phyloP scores from a whole-genome alignment of 2,797 vertebrate species.

The Anisognathus igniventris region DNA sequence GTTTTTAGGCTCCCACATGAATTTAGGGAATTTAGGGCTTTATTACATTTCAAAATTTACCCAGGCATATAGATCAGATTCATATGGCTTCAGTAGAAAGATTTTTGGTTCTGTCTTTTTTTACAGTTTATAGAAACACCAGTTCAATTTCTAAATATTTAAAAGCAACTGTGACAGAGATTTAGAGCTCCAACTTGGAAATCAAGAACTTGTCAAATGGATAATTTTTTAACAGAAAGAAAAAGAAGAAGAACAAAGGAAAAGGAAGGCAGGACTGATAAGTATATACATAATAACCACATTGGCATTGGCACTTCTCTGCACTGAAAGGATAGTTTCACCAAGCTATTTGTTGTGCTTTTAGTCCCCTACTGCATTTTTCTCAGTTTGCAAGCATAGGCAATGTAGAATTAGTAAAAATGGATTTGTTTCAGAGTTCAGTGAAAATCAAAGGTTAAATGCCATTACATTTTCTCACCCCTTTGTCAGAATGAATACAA shows the following conservation, averaged over 20 bases:
- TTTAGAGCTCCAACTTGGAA: not conserved
- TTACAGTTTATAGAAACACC: not conserved
- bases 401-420: not conserved
- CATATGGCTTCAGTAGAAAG: not conserved
- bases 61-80: not conserved
- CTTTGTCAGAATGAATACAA: constrained; percentile 19
- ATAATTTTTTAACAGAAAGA: not conserved
- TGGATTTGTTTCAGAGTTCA: not conserved
- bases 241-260: not conserved
- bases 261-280: not conserved
- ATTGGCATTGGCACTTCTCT: not conserved
- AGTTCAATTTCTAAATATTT: not conserved
- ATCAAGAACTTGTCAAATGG: not conserved
- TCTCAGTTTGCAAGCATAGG: not conserved
- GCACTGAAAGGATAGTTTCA: not conserved
- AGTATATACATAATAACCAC: not conserved
- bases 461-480: not conserved
- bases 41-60: not conserved
- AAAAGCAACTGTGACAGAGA: not conserved
- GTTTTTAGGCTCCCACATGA: not conserved
- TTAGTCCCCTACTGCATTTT: not conserved
- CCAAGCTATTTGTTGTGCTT: not conserved
- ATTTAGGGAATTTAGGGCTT: not conserved
- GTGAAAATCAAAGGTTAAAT: constrained; percentile 16
- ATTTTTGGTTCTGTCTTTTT: not conserved